Base-by-base conservation (phyloP, 2,797 vertebrate genomes). In the Pitangus sulphuratus region DNA sequence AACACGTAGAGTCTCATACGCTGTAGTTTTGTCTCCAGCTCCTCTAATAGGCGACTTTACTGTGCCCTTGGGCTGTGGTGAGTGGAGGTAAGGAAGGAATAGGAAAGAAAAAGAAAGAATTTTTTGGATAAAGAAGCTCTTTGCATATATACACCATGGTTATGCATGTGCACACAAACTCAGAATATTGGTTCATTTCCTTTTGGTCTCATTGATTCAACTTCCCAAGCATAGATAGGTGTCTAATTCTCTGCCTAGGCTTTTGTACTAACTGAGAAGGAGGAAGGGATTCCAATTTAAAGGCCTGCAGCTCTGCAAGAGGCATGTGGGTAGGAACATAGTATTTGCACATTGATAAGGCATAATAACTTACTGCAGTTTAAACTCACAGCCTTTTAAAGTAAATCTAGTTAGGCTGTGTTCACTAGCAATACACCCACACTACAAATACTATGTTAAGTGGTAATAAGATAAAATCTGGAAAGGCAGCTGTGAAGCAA, bases 381-480 rank as follows among this genome's bases (percentile, higher is more conserved):
- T 62, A 92, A 92, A 26, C 56, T 89, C 15, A 68, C 54, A 42
- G 58, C 71, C 65, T 89, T 94, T 95, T 75, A 83, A 93, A 95
- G 94, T 75, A 89, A 93, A 95, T 87, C 80, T 70, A 86, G 33
- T 76, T 80, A 89, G 69, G 81, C 68, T 90, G 79, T 93, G 81
- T 87, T 95, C 77, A 4, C 64, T 84, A 83, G 70, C 60, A 71
- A 25, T 91, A 95, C 95, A 85, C 94, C 96, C 95, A 97, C 86
- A 85, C 53, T 84, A 70, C 89, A 96, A 97, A 93, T 64, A 96
- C 26, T 53, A 57, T 44, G 64, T 33, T 83, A 95, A 82, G n/a
- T 40, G 39, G 70, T 84, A 90, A 42, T 39, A 71, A 94, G 84
- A 93, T 89, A 93, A 82, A 93, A 75, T 77, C 79, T 88, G 58